phyloP scores from a whole-genome alignment of 2,888 invertebrate species.

The Pollenia labialis region DNA sequence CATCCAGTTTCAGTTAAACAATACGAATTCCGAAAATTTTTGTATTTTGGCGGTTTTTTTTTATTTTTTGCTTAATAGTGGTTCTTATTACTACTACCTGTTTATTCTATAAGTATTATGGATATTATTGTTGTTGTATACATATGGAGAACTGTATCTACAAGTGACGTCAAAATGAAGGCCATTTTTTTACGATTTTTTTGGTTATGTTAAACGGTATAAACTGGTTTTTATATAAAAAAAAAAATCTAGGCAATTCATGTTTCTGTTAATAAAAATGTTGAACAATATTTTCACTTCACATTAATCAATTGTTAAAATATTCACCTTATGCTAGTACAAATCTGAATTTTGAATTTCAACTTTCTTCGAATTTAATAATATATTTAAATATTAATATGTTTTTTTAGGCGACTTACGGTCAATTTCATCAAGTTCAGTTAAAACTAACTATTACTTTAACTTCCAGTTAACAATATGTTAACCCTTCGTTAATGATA shows the following conservation, averaged over 20 bases:
- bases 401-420: background rate
- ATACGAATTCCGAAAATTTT: constrained; percentile 10
- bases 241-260: too few species aligned
- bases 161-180: constrained; percentile 51
- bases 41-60: background rate
- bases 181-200: constrained; percentile 17
- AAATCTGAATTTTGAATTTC: too few species aligned
- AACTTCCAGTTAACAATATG: too few species aligned
- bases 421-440: too few species aligned
- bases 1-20: constrained; percentile 25
- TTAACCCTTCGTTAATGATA: too few species aligned
- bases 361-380: background rate
- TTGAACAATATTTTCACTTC: background rate
- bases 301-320: background rate
- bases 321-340: background rate
- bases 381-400: background rate
- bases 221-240: constrained; percentile 16
- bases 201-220: constrained; percentile 1
- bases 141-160: background rate
- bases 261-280: background rate
- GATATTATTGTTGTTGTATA: background rate
- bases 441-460: too few species aligned
- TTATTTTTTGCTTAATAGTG: background rate
- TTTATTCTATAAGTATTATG: background rate
- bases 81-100: constrained; percentile 21